Evolutionary conservation across 2,888 invertebrate genomes (phyloP), one percentile per base, ranked within the genome.

Genomic region (Agrochola lychnidis): DNA sequence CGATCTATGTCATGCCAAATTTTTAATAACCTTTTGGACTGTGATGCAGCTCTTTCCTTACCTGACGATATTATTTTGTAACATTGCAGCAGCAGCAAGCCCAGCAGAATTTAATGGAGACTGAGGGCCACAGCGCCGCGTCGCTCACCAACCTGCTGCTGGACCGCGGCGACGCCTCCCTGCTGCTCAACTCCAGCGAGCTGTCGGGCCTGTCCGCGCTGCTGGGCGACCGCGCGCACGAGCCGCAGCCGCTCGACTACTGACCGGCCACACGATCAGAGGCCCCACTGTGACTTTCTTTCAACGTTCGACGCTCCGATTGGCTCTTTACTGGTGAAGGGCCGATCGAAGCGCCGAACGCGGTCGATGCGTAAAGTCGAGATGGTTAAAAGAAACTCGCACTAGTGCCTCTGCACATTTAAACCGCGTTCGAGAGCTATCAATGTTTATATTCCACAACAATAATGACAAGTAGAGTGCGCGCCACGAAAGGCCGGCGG

Each of bases 111-210:
- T 75, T 89, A 71, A 91, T 93, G 92, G 94, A 93, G 63, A 78
- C 87, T 12, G 87, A 88, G 67, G 68, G 56, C 1, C 67, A 82
- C 80, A 87, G 88, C 80, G 82, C 89, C 10, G 88, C 92, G 5
- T 92, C 94, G 1, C 82, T 94, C 6, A 89, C 90, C n/a, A 83
- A 90, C 19, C 92, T 94, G 45, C 91, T 94, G 69, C 76, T 87
- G 84, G 91, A 90, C 82, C 89, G 89, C 73, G 92, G 87, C 10
- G 91, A 88, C 2, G 78, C n/a, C 30, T 45, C 86, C 16, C 93
- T 95, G 72, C 94, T 93, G 78, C 93, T 97, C 59, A 96, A 95
- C 88, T 97, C 97, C 2, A 94, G 95, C 77, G 97, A 97, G 82
- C 94, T 97, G 76, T 96, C 97, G 71, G 96, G 95, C 62, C 92